These are phyloP conservation scores for Bos javanicus DNA, from an alignment of 2,113 vertebrate species.

Conservation along the genomic window DNA sequence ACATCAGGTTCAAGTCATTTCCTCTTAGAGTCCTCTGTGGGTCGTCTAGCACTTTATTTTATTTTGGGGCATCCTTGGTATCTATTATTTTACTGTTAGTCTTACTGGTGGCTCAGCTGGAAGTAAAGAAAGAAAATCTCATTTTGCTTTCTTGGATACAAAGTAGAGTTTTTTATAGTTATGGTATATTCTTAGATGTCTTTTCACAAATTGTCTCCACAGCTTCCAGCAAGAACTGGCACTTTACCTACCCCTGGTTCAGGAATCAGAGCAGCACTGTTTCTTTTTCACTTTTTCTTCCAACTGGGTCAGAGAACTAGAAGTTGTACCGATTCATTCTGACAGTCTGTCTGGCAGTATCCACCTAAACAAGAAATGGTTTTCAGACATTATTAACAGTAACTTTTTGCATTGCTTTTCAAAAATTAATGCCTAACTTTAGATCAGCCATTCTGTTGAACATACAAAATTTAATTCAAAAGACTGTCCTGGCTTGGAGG, in stretches of 20 bases:
- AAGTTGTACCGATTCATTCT: not conserved
- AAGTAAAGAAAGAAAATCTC: not conserved
- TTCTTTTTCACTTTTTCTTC: not conserved
- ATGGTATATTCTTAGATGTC: not conserved
- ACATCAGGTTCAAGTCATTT: not conserved
- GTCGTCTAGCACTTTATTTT: not conserved
- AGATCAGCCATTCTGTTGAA: not conserved
- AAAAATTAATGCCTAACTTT: conserved; percentile 1
- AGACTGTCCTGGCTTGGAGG: not conserved
- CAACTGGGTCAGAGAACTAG: not conserved
- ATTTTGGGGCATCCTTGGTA: not conserved
- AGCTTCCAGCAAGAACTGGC: not conserved
- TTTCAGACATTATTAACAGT: not conserved
- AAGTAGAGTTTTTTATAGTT: not conserved
- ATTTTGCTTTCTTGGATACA: not conserved
- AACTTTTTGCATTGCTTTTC: not conserved
- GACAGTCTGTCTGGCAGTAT: not conserved
- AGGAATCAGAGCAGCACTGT: not conserved
- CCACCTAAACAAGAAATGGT: not conserved
- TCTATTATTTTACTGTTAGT: not conserved
- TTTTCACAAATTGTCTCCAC: not conserved
- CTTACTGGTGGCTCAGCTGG: not conserved
- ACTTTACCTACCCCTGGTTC: not conserved
- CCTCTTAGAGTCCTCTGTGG: not conserved
- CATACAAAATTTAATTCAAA: not conserved